Percentiles rank a stretch among this genome's conserved stretches.
Evolutionary conservation across 2,113 vertebrate species (phyloP).

Genomic region (Progne subis): DNA sequence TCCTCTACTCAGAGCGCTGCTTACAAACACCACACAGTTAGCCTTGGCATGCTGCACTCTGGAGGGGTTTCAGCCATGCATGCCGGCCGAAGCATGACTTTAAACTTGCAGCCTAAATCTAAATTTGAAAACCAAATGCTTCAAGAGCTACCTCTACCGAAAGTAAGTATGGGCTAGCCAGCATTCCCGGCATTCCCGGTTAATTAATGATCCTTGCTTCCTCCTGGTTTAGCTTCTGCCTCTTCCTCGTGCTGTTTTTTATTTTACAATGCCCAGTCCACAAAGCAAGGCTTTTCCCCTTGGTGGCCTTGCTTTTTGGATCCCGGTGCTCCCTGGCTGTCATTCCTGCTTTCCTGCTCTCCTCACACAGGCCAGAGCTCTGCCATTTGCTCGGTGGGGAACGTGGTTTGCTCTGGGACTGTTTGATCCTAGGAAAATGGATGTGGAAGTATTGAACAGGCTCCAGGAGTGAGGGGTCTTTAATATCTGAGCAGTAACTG

Average conservation of each 20-base stretch:
- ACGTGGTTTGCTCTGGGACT: background rate
- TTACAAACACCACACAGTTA: slow-evolving; percentile 99
- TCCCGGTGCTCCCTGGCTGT: slow-evolving; percentile 49
- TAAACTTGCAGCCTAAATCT: slow-evolving; percentile 99
- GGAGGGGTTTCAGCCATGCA: slow-evolving; percentile 97
- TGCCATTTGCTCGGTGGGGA: background rate
- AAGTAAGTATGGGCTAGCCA: slow-evolving; percentile 83
- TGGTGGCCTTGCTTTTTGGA: slow-evolving; percentile 68
- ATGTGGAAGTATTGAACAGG: background rate
- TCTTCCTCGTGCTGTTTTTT: slow-evolving; percentile 36
- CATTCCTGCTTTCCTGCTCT: slow-evolving; percentile 62
- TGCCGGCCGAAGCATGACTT: slow-evolving; percentile 97
- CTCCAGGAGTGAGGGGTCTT: background rate
- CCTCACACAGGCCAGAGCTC: background rate
- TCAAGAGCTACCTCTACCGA: slow-evolving; percentile 91
- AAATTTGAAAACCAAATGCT: slow-evolving; percentile 95
- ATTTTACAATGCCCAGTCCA: background rate
- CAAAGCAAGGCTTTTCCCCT: slow-evolving; percentile 37
- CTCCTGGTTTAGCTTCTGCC: slow-evolving; percentile 64
- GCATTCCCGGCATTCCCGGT: slow-evolving; percentile 55
- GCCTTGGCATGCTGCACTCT: slow-evolving; percentile 99
- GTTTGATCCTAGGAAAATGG: background rate
- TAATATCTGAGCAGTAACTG: too few species aligned
- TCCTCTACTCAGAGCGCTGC: slow-evolving; percentile 99
- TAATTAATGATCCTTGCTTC: slow-evolving; percentile 66